These are phyloP conservation scores for Myanophis thanlyinensis DNA, from an alignment of 2,113 vertebrate genomes.

Conservation along the genomic window DNA sequence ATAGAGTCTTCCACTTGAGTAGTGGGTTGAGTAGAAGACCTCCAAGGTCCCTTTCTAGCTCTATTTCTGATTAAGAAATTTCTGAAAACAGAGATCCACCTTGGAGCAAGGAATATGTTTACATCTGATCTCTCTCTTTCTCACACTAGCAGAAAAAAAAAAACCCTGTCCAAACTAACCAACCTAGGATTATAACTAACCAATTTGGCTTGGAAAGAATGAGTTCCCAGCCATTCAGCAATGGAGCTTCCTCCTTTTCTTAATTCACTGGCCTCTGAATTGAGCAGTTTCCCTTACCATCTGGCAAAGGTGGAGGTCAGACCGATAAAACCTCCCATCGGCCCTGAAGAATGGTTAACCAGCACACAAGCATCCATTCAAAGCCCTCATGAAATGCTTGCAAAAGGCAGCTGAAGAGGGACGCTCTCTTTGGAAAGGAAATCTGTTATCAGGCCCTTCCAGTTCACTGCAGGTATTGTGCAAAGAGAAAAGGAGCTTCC, in stretches of 20 bases:
- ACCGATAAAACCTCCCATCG: slow-evolving; percentile 88
- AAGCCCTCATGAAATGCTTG: slow-evolving; percentile 87
- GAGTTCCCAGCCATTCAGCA: not conserved
- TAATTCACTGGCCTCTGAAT: slow-evolving; percentile 35
- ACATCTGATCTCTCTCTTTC: not conserved
- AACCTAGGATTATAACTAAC: not conserved
- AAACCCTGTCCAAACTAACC: not conserved
- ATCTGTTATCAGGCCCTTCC: slow-evolving; percentile 80
- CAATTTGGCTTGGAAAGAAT: not conserved
- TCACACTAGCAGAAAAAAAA: not conserved
- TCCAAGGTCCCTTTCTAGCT: not conserved
- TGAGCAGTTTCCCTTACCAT: slow-evolving; percentile 77
- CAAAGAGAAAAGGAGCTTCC: slow-evolving; percentile 67
- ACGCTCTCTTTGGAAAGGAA: slow-evolving; percentile 67
- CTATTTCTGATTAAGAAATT: too few relatives aligned
- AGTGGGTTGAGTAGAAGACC: not conserved
- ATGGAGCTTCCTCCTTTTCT: slow-evolving; percentile 6
- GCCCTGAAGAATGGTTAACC: slow-evolving; percentile 84
- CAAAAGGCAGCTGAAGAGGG: slow-evolving; percentile 73
- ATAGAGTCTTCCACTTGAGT: too few relatives aligned
- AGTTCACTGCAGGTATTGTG: slow-evolving; percentile 89
- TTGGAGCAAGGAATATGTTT: not conserved
- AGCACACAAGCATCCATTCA: slow-evolving; percentile 88
- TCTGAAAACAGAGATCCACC: not conserved
- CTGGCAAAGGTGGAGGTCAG: slow-evolving; percentile 95